Conservation (phyloP, 1,140 invertebrate species). For the Probaryconus sp. region DNA sequence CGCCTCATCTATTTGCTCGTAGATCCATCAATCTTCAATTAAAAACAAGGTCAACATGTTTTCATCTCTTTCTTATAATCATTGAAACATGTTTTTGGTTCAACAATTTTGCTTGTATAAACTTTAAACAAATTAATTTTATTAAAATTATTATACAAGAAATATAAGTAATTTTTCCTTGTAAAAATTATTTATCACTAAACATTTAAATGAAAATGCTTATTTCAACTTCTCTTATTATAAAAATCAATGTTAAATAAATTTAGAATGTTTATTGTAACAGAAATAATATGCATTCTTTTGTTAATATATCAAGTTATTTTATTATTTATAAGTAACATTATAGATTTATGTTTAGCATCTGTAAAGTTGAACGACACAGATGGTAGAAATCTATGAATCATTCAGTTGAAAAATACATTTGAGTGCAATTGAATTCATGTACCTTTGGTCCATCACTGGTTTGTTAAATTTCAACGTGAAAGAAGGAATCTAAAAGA, state of each 20-base stretch:
- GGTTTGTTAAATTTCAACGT: slow-evolving; percentile 37
- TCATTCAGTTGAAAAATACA: slow-evolving; percentile 18
- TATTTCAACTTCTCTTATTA: no score
- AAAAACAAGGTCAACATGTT: slow-evolving; percentile 30
- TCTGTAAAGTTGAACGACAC: slow-evolving; percentile 13
- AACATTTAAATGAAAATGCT: no score
- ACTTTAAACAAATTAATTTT: not conserved
- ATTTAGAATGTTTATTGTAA: no score
- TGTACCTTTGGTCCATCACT: slow-evolving; percentile 20
- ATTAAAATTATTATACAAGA: slow-evolving; percentile 1
- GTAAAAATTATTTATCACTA: no score
- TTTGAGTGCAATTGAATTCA: slow-evolving; percentile 5
- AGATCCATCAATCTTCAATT: slow-evolving; percentile 45
- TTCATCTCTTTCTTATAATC: not conserved
- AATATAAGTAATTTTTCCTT: no score
- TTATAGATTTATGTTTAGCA: slow-evolving; percentile 9
- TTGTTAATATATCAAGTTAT: no score
- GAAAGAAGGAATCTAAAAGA: slow-evolving; percentile 10
- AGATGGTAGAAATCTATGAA: slow-evolving; percentile 12
- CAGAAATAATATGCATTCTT: no score
- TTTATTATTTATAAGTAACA: not conserved
- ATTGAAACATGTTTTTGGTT: not conserved
- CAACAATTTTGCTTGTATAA: no score
- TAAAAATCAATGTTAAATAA: no score
- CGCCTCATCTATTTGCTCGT: slow-evolving; percentile 38